Evolutionary conservation across 2,888 invertebrate species (phyloP).

Genomic region (Limnephilus marmoratus): DNA sequence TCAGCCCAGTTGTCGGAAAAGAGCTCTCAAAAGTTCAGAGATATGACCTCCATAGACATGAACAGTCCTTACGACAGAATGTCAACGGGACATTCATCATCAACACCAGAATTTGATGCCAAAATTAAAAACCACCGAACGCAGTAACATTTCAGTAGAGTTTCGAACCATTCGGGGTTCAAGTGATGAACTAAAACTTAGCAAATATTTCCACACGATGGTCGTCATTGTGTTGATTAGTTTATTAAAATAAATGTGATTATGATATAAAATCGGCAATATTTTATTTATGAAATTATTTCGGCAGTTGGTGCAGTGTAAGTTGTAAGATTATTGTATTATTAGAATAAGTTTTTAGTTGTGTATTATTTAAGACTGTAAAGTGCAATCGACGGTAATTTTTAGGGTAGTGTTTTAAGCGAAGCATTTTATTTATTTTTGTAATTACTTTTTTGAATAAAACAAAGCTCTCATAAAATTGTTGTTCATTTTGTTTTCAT

Average conservation of each 20-base stretch:
- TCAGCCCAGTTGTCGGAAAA: conserved; percentile 59
- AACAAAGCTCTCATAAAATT: background rate
- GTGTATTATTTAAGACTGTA: conserved; percentile 58
- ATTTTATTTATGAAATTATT: conserved; percentile 22
- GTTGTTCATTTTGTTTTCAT: background rate
- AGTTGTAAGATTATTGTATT: conserved; percentile 12
- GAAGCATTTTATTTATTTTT: conserved; percentile 49
- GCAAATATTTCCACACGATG: background rate
- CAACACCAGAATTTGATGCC: conserved; percentile 45
- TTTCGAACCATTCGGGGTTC: background rate
- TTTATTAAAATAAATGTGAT: background rate
- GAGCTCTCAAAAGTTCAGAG: conserved; percentile 57
- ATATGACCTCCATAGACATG: conserved; percentile 60
- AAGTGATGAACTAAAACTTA: background rate
- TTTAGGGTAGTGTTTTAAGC: conserved; percentile 38
- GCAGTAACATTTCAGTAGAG: background rate
- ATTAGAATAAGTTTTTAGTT: conserved; percentile 16
- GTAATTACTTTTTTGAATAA: conserved; percentile 13
- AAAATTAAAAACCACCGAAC: conserved; percentile 64
- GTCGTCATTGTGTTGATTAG: background rate
- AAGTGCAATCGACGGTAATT: conserved; percentile 60
- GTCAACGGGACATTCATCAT: conserved; percentile 28
- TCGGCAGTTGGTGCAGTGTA: background rate
- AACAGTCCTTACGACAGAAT: conserved; percentile 48
- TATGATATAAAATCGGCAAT: background rate